phyloP scores from a whole-genome alignment of 2,797 vertebrate genomes.

The Micrastur ruficollis region DNA sequence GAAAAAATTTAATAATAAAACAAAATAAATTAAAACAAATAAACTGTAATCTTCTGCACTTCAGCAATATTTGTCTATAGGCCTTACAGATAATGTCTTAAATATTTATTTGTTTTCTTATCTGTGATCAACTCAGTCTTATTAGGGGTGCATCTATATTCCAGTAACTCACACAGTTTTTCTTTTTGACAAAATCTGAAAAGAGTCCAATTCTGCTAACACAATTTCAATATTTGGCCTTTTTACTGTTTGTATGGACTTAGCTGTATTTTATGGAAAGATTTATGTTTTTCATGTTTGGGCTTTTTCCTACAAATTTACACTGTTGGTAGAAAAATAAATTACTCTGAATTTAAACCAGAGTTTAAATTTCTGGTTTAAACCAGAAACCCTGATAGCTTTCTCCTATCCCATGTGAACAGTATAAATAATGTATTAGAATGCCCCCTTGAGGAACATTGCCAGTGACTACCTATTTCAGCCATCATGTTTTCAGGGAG shows the following conservation, averaged over 20 bases:
- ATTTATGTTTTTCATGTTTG: not conserved
- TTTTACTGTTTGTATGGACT: not conserved
- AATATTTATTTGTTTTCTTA: not conserved
- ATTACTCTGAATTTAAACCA: not conserved
- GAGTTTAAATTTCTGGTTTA: not conserved
- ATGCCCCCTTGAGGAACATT: constrained; percentile 15
- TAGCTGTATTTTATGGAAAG: not conserved
- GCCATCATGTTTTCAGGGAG: not conserved
- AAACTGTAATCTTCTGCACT: not conserved
- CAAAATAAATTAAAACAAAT: not conserved
- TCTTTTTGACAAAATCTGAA: not conserved
- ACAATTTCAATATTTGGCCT: not conserved
- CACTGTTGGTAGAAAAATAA: not conserved
- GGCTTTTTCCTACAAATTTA: not conserved
- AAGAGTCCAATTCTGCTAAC: not conserved
- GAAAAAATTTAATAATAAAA: too few species aligned
- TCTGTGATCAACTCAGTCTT: not conserved
- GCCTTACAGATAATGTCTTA: not conserved
- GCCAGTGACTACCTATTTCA: not conserved
- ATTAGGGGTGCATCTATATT: not conserved
- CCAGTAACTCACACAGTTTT: not conserved
- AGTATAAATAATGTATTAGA: not conserved
- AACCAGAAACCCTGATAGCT: not conserved
- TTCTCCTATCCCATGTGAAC: not conserved
- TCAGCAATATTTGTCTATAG: not conserved